phyloP scores from a whole-genome alignment of 2,797 vertebrate genomes.

The Thripadectes ignobilis region DNA sequence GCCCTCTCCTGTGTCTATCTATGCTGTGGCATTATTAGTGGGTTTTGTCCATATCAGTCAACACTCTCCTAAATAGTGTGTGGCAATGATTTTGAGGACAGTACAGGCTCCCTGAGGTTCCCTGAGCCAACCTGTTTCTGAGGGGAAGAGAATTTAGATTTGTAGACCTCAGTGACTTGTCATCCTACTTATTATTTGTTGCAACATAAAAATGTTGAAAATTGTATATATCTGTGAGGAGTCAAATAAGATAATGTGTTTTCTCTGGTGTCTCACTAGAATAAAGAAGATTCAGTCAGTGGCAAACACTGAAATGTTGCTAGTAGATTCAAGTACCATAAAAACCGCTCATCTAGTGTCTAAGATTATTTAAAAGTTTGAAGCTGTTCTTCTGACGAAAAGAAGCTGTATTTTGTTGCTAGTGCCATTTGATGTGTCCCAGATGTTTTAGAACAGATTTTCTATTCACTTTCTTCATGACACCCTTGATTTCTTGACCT shows the following conservation, averaged over 20 bases:
- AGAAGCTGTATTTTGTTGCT: neutral
- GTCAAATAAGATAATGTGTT: neutral
- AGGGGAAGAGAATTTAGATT: neutral
- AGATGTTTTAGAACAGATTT: neutral
- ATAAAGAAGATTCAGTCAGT: neutral
- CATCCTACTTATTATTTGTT: neutral
- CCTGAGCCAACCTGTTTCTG: neutral
- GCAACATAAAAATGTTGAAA: neutral
- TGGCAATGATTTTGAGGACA: neutral
- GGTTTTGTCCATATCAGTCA: neutral
- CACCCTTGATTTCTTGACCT: neutral
- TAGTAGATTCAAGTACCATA: neutral
- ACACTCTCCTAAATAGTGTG: rapidly evolving
- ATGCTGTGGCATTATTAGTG: neutral
- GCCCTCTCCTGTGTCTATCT: neutral
- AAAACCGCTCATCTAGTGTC: neutral
- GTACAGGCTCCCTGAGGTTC: neutral
- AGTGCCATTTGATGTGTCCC: neutral
- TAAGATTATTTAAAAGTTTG: neutral
- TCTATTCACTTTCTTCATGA: neutral
- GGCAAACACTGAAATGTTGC: neutral
- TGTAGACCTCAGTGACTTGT: neutral
- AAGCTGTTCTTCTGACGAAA: neutral
- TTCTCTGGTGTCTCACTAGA: neutral
- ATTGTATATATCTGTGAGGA: neutral